Evolutionary conservation across 1,140 invertebrate genomes (phyloP).

Genomic region (Aphelenchoides fujianensis): DNA sequence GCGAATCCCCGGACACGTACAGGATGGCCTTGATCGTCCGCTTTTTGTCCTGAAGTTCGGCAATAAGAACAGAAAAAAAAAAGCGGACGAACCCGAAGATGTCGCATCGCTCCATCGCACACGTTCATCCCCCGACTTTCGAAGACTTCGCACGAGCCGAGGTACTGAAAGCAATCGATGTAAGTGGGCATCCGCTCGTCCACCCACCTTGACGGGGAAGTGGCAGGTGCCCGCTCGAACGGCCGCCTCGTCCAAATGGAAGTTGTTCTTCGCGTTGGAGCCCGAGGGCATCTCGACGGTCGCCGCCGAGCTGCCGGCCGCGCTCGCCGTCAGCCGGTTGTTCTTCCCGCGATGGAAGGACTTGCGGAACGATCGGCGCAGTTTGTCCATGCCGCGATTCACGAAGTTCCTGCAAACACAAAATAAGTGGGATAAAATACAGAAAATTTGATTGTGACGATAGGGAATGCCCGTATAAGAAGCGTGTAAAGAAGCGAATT

Average conservation of each 20-base stretch:
- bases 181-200: slow-evolving; percentile 23
- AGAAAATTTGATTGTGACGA: too few species aligned
- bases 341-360: slow-evolving; percentile 75
- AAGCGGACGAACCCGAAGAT: slow-evolving; percentile 11
- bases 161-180: slow-evolving; percentile 71
- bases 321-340: slow-evolving; percentile 64
- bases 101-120: slow-evolving; percentile 71
- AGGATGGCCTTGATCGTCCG: slow-evolving; percentile 82
- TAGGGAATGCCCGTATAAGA: too few species aligned
- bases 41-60: slow-evolving; percentile 75
- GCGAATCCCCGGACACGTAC: slow-evolving; percentile 92
- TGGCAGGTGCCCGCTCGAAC: slow-evolving; percentile 90
- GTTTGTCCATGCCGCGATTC: slow-evolving; percentile 74
- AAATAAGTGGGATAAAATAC: background rate
- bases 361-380: slow-evolving; percentile 84
- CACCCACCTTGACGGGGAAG: slow-evolving; percentile 84
- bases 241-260: slow-evolving; percentile 94
- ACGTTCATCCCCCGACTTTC: slow-evolving; percentile 98
- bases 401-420: slow-evolving; percentile 46
- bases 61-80: slow-evolving; percentile 31
- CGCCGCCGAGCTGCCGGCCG: slow-evolving; percentile 12
- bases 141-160: slow-evolving; percentile 97
- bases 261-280: slow-evolving; percentile 84
- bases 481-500: too few species aligned
- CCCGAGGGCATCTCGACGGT: slow-evolving; percentile 4